Evolutionary conservation across 2,888 invertebrate genomes (phyloP).

Genomic region (Eupithecia abbreviata): DNA sequence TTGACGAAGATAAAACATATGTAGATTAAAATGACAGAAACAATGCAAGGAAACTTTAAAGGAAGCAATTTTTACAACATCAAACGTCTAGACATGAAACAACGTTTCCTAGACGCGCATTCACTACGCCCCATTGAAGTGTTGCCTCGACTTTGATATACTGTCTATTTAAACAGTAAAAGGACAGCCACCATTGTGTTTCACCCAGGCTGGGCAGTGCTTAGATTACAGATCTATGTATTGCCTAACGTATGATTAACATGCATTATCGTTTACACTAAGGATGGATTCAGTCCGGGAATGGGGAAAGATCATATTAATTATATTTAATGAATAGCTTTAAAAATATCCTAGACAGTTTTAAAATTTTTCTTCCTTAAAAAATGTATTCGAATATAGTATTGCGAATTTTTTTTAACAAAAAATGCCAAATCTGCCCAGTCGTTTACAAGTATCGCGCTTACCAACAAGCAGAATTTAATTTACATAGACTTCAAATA

Average conservation of each 20-base stretch:
- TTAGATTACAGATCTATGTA: slow-evolving; percentile 57
- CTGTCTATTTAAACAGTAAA: slow-evolving; percentile 65
- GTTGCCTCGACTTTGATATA: slow-evolving; percentile 68
- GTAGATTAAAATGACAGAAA: background rate
- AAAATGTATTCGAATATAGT: background rate
- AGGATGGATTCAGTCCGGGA: slow-evolving; percentile 18
- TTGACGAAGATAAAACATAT: background rate
- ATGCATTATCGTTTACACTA: slow-evolving; percentile 46
- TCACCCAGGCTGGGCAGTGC: slow-evolving; percentile 43
- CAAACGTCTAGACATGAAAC: slow-evolving; percentile 42
- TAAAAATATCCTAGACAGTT: background rate
- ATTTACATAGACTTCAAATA: background rate
- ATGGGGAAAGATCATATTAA: background rate
- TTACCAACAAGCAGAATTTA: background rate
- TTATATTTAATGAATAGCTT: background rate
- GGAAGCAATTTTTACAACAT: slow-evolving; percentile 25
- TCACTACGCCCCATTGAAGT: slow-evolving; percentile 69
- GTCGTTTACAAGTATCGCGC: background rate
- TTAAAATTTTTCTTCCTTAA: background rate
- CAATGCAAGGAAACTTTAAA: slow-evolving; percentile 7
- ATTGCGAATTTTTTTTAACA: background rate
- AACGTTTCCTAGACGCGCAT: slow-evolving; percentile 63
- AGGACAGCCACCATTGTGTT: slow-evolving; percentile 60
- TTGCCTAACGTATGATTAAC: slow-evolving; percentile 57
- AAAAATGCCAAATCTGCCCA: background rate